A percentile compares a stretch with the other conserved stretches of the same genome.
These are phyloP conservation scores for Oopsacas minuta DNA, from an alignment of 37 sponge, comb jelly and placozoan species.

Conservation along the genomic window DNA sequence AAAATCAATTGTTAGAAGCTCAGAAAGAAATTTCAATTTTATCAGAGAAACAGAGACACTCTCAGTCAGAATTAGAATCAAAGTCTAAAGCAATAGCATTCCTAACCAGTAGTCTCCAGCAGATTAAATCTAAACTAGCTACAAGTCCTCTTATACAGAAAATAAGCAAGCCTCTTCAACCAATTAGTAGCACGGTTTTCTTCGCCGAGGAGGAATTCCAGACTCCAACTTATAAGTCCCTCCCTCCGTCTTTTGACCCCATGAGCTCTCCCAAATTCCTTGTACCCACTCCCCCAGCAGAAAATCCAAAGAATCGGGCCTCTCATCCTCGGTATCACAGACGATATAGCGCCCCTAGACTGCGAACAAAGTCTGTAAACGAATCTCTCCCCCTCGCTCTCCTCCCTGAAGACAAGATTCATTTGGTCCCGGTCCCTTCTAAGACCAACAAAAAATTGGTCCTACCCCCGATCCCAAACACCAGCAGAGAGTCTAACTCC, in stretches of 20 bases:
- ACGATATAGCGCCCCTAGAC: neutral
- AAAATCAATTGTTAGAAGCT: neutral
- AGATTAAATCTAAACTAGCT: neutral
- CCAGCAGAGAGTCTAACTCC: neutral
- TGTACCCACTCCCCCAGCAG: neutral
- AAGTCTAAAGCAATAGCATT: neutral
- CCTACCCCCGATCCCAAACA: neutral
- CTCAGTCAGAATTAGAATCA: neutral
- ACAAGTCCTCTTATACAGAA: neutral
- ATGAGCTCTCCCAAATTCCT: neutral
- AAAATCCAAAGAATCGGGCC: neutral
- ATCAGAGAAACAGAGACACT: neutral
- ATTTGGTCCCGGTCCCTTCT: neutral
- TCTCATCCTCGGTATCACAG: neutral
- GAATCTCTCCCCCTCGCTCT: neutral
- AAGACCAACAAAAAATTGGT: neutral
- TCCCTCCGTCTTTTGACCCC: constrained; percentile 9
- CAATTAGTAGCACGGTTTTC: neutral
- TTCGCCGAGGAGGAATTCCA: neutral
- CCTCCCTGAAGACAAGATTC: neutral
- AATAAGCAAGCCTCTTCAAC: neutral
- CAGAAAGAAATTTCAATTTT: neutral
- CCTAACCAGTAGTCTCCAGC: neutral
- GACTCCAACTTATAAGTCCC: neutral
- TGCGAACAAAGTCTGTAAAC: neutral